Evolutionary conservation across 2,797 vertebrate species (phyloP).

Genomic region (Nyctibius grandis): DNA sequence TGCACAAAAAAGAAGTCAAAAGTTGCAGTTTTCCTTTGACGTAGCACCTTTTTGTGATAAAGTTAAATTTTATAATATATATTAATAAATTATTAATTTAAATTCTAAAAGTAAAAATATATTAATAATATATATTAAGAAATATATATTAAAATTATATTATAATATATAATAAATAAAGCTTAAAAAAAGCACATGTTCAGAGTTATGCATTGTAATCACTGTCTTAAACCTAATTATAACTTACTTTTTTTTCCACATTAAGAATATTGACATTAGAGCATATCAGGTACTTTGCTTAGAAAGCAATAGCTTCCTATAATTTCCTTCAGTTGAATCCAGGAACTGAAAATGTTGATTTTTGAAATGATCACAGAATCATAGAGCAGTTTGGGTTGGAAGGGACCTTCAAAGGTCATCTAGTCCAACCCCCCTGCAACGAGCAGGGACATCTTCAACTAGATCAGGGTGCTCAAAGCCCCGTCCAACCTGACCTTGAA

Average conservation of each 20-base stretch:
- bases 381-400: background rate
- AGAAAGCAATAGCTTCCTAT: background rate
- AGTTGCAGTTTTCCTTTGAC: background rate
- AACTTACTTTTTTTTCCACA: background rate
- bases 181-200: background rate
- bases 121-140: no score
- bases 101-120: no score
- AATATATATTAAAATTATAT: no score
- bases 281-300: background rate
- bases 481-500: background rate
- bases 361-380: background rate
- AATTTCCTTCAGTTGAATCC: background rate
- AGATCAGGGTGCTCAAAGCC: background rate
- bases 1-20: background rate
- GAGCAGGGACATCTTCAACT: background rate
- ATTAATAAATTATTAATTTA: no score
- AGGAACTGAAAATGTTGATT: background rate
- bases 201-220: background rate
- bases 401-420: background rate
- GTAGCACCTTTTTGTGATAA: background rate
- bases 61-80: no score
- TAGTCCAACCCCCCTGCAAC: background rate
- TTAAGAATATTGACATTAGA: background rate
- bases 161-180: no score
- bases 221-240: background rate